phyloP scores from a whole-genome alignment of 2,113 vertebrate species.

The Cottus gobio region DNA sequence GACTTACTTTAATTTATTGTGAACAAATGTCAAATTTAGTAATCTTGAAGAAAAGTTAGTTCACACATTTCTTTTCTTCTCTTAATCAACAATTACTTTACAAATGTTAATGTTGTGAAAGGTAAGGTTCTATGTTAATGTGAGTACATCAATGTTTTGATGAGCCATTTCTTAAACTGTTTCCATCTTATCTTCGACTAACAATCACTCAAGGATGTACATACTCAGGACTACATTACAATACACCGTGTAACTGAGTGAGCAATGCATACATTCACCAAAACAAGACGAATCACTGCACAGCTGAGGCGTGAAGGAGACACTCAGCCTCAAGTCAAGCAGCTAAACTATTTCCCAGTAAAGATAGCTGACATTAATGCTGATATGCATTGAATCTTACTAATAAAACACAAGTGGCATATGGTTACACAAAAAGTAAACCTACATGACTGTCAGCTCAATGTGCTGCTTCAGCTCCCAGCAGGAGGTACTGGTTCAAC shows the following conservation, averaged over 20 bases:
- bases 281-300: neutral
- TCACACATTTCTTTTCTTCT: neutral
- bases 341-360: neutral
- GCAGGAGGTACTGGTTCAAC: neutral
- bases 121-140: neutral
- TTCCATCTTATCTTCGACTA: neutral
- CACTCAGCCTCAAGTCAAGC: neutral
- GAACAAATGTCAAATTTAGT: neutral
- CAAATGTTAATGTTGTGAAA: neutral
- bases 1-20: neutral
- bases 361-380: neutral
- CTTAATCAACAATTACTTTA: neutral
- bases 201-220: neutral
- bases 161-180: neutral
- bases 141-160: neutral
- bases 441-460: too few relatives aligned
- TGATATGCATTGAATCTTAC: slow-evolving; percentile 4
- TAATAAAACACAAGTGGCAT: neutral
- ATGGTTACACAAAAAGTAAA: too few relatives aligned
- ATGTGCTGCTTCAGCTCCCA: too few relatives aligned
- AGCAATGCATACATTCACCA: neutral
- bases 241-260: neutral
- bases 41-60: neutral
- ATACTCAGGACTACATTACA: too few relatives aligned
- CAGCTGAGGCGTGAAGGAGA: neutral